Percentiles rank a stretch among this genome's conserved stretches.
phyloP scores from a whole-genome alignment of 2,113 vertebrate species.

The Isurus oxyrinchus region DNA sequence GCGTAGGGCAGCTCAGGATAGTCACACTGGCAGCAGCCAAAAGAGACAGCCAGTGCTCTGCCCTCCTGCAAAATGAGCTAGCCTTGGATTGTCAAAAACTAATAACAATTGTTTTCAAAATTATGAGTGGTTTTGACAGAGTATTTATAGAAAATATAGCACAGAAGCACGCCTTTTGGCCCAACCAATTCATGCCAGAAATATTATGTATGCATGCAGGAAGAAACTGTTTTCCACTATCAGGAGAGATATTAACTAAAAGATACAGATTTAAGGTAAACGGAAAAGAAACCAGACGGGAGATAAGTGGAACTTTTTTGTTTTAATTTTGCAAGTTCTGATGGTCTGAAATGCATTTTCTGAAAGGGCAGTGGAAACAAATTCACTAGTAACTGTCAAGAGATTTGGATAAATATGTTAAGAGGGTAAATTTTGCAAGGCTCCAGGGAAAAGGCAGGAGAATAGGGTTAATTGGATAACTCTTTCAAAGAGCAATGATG shows the following conservation, averaged over 20 bases:
- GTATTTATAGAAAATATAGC: background rate
- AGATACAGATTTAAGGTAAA: background rate
- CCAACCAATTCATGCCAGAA: too few relatives aligned
- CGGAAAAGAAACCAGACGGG: too few relatives aligned
- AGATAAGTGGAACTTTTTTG: too few relatives aligned
- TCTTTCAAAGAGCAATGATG: too few relatives aligned
- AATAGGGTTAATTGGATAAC: too few relatives aligned
- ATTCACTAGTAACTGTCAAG: background rate
- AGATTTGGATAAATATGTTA: background rate
- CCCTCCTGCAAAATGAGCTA: background rate
- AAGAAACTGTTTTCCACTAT: background rate
- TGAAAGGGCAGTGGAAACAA: background rate
- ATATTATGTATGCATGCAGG: background rate
- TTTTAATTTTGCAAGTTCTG: too few relatives aligned
- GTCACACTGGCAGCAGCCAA: background rate
- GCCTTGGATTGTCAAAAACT: background rate
- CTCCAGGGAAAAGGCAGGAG: too few relatives aligned
- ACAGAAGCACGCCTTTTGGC: too few relatives aligned
- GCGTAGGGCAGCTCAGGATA: background rate
- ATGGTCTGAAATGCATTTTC: background rate
- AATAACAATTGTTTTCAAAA: background rate
- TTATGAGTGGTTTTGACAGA: background rate
- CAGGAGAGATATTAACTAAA: background rate
- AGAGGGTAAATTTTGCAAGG: too few relatives aligned
- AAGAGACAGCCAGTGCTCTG: background rate